Base-by-base conservation (phyloP, 1,140 invertebrate genomes). In the Bombus breviceps region DNA sequence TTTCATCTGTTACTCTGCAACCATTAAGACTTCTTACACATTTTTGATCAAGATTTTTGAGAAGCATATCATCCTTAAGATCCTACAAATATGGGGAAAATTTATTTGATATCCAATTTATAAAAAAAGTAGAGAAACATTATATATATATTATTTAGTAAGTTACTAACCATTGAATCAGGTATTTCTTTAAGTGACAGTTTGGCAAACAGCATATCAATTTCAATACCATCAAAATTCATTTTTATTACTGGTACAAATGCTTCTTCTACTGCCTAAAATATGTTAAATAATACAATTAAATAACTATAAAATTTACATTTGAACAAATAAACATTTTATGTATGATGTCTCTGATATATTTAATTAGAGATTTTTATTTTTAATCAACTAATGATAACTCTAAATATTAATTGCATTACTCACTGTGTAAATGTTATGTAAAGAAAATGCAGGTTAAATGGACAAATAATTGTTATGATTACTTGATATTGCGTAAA, bases 181-280 rank as follows among this genome's bases (percentile, higher is more conserved):
- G 98, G 97, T 94, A 99, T 98, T 95, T 99, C 98, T 93, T 99
- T 99, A 1, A 99, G 95, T 34, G 98, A 98, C 64, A 99, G 95
- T 85, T 98, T 96, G 0, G 99, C 99, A 96, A 99, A 99, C 74
- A 99, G 94, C 97, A 99, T 98, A 96, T 99, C 99, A 86, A 99
- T 98, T 96, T 99, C 99, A 90, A 99, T 99, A 39, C 98, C 98
- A 96, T 99, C 98, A 95, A 99, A 99, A 93, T 98, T 98, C 98
- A 99, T 99, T 96, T 99, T 99, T 77, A 99, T 99, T 6, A 99
- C 98, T 34, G 99, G 99, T 80, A 99, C 99, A 96, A 98, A 99
- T 1, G 99, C 99, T 95, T 99, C 99, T 95, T 99, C 99, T 18
- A 99, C 99, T 2, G 98, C 97, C 96, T 98, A 93, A 73, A 89